A percentile compares a stretch with the other conserved stretches of the same genome.
phyloP scores from a whole-genome alignment of 2,888 invertebrate species.

The Habroteleia sp. region DNA sequence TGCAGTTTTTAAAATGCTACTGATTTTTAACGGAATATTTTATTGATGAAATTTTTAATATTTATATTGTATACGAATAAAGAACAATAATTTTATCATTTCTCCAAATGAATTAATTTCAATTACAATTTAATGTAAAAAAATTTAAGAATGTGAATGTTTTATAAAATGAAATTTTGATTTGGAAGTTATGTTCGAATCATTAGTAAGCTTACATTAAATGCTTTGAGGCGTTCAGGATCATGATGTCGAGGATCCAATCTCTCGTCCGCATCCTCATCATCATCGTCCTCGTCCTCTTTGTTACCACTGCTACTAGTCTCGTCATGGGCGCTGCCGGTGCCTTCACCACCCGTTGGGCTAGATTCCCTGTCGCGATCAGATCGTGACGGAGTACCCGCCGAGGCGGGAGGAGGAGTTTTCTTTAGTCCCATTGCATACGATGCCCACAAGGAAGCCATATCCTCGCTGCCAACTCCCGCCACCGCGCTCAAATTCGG shows the following conservation, averaged over 20 bases:
- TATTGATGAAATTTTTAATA: too few species aligned
- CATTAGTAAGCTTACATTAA: slow-evolving; percentile 88
- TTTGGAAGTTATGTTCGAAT: too few species aligned
- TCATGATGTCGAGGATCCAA: slow-evolving; percentile 94
- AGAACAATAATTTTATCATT: too few species aligned
- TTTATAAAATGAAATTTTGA: too few species aligned
- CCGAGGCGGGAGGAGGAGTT: slow-evolving; percentile 77
- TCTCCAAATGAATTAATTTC: too few species aligned
- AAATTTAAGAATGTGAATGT: too few species aligned
- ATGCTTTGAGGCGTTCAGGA: slow-evolving; percentile 96
- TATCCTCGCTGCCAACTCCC: slow-evolving; percentile 85
- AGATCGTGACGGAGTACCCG: slow-evolving; percentile 78
- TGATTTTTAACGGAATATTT: too few species aligned
- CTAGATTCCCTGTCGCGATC: slow-evolving; percentile 85
- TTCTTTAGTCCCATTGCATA: slow-evolving; percentile 89
- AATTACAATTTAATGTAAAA: too few species aligned
- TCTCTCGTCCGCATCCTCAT: slow-evolving; percentile 95
- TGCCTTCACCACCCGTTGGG: slow-evolving; percentile 84
- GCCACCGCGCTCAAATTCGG: slow-evolving; percentile 82
- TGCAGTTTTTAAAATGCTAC: too few species aligned
- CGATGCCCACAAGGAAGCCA: slow-evolving; percentile 93
- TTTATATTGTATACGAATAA: too few species aligned
- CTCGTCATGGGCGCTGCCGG: slow-evolving; percentile 90
- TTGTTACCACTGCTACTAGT: slow-evolving; percentile 94
- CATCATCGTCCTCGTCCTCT: slow-evolving; percentile 92